Conservation (phyloP, 2,797 vertebrate species). For the Perodicticus potto region DNA sequence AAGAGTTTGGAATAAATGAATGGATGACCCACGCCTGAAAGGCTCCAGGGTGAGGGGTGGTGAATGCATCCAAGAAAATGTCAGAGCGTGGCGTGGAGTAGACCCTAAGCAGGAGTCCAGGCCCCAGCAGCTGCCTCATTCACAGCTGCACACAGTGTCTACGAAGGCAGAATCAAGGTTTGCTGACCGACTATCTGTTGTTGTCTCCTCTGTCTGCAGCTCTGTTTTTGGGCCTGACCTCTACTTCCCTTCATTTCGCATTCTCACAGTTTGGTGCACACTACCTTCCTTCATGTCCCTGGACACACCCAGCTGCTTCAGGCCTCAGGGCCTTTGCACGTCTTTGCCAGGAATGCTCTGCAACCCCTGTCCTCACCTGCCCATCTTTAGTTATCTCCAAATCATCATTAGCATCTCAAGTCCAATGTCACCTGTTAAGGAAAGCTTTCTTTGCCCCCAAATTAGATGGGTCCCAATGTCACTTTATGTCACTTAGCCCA, state of each 20-base stretch:
- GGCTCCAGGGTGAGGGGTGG: background rate
- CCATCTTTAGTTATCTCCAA: background rate
- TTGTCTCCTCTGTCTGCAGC: background rate
- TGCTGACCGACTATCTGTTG: background rate
- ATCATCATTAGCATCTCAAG: background rate
- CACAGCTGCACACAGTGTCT: background rate
- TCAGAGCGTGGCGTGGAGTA: background rate
- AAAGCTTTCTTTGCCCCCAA: background rate
- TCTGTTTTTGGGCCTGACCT: no score
- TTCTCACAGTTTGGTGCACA: background rate
- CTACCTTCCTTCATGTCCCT: background rate
- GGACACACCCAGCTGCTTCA: background rate
- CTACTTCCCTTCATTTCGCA: background rate
- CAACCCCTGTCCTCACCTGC: no score
- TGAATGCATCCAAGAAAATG: background rate
- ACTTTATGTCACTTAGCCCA: background rate
- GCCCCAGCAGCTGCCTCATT: background rate
- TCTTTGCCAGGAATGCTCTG: background rate
- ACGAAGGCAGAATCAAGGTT: no score
- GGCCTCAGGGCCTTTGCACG: background rate
- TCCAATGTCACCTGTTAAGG: background rate
- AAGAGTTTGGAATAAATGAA: background rate
- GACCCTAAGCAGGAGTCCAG: accelerated
- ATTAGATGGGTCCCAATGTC: background rate
- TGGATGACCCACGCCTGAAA: background rate